phyloP scores from a whole-genome alignment of 2,797 vertebrate genomes.

The Lophotriccus pileatus region DNA sequence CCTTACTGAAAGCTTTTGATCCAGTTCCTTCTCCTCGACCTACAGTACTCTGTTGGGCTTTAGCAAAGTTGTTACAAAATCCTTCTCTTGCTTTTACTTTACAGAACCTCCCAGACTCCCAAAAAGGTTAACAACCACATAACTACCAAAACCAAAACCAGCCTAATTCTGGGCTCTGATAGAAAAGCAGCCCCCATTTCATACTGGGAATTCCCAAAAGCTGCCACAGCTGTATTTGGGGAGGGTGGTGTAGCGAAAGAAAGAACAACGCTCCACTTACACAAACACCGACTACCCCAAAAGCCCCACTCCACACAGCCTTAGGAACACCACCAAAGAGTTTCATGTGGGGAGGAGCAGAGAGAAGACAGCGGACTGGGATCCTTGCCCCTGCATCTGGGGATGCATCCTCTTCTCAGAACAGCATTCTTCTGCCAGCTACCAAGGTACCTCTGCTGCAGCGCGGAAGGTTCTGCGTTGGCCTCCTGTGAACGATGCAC shows the following conservation, averaged over 20 bases:
- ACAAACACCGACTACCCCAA: not conserved
- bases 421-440: conserved; percentile 14
- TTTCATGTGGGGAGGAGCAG: not conserved
- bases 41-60: not conserved
- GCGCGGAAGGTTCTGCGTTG: not conserved
- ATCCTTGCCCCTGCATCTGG: not conserved
- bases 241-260: not conserved
- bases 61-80: not conserved
- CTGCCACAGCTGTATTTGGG: not conserved
- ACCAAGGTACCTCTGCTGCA: not conserved
- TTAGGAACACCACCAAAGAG: not conserved
- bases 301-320: not conserved
- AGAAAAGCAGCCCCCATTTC: not conserved
- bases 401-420: not conserved
- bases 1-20: not conserved
- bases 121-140: not conserved
- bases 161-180: not conserved
- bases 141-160: not conserved
- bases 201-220: not conserved
- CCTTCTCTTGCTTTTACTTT: not conserved
- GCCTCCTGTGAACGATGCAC: not conserved
- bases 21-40: not conserved
- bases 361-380: not conserved
- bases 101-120: not conserved
- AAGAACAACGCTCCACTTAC: not conserved